These are phyloP conservation scores for Hydractinia echinata DNA, from an alignment of 30 jellyfish, hydroid and myxozoan genomes.

Conservation along the genomic window DNA sequence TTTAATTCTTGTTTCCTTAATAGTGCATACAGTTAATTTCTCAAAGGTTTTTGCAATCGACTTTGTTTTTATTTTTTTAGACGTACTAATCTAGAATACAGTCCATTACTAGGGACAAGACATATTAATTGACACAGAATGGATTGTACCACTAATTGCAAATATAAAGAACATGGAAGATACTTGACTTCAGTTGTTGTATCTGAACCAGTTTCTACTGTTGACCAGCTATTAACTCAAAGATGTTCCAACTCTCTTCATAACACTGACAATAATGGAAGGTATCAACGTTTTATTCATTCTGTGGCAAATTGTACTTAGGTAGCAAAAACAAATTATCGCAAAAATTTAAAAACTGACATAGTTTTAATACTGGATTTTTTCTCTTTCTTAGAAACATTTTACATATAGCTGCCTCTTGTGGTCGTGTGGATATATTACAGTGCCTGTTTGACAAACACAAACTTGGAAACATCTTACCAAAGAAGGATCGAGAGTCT, in stretches of 20 bases:
- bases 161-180: constrained; percentile 36
- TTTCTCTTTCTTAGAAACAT: constrained; percentile 30
- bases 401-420: constrained; percentile 68
- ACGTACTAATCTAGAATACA: too few species aligned
- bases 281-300: constrained; percentile 26
- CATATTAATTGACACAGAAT: not conserved
- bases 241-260: constrained; percentile 49
- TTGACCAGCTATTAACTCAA: constrained; percentile 26
- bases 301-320: too few species aligned
- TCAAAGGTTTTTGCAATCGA: too few species aligned
- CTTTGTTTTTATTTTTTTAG: too few species aligned
- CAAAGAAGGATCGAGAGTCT: constrained; percentile 52
- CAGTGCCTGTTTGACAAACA: constrained; percentile 51
- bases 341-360: too few species aligned
- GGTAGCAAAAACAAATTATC: too few species aligned
- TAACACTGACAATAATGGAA: constrained; percentile 46
- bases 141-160: constrained; percentile 34
- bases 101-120: too few species aligned
- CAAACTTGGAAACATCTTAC: constrained; percentile 23
- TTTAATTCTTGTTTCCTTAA: too few species aligned
- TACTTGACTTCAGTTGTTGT: constrained; percentile 49
- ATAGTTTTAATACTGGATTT: too few species aligned
- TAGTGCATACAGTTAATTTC: too few species aligned
- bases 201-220: constrained; percentile 27
- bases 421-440: constrained; percentile 54